phyloP scores from a whole-genome alignment of 1,140 invertebrate species.

The Venustaconcha ellipsiformis region DNA sequence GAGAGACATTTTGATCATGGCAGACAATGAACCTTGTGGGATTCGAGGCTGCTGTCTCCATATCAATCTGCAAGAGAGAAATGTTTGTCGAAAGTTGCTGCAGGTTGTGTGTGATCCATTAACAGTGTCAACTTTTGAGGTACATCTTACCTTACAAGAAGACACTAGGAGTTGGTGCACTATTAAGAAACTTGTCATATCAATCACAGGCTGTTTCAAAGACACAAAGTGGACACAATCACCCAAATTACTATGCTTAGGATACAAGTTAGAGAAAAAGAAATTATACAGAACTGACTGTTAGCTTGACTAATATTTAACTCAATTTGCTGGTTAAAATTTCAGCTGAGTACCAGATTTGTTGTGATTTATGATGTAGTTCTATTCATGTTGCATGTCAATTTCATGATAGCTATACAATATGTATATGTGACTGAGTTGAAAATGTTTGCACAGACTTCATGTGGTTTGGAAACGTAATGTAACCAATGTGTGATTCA shows the following conservation, averaged over 20 bases:
- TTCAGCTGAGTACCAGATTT: too few species aligned
- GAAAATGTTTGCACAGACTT: too few species aligned
- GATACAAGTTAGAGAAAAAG: slow-evolving; percentile 86
- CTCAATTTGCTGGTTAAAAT: too few species aligned
- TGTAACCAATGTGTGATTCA: too few species aligned
- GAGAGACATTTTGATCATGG: slow-evolving; percentile 81
- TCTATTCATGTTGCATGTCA: too few species aligned
- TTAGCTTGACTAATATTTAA: background rate
- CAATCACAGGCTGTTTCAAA: slow-evolving; percentile 78
- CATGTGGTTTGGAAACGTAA: too few species aligned
- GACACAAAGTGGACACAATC: slow-evolving; percentile 73
- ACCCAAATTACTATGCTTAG: slow-evolving; percentile 86
- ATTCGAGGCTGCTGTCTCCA: slow-evolving; percentile 71
- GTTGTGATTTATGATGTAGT: too few species aligned
- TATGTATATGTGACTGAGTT: too few species aligned
- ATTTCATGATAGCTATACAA: too few species aligned
- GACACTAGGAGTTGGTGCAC: slow-evolving; percentile 82
- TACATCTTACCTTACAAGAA: slow-evolving; percentile 87
- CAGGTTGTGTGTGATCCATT: slow-evolving; percentile 84
- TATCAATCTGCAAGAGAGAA: slow-evolving; percentile 60
- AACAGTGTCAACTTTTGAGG: slow-evolving; percentile 87
- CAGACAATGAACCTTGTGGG: slow-evolving; percentile 88
- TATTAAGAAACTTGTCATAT: slow-evolving; percentile 73
- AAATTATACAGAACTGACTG: slow-evolving; percentile 79
- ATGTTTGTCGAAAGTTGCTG: slow-evolving; percentile 67